Evolutionary conservation across 2,797 vertebrate genomes (phyloP), one percentile per base, ranked within the genome.

Genomic region (Notolabrus celidotus): DNA sequence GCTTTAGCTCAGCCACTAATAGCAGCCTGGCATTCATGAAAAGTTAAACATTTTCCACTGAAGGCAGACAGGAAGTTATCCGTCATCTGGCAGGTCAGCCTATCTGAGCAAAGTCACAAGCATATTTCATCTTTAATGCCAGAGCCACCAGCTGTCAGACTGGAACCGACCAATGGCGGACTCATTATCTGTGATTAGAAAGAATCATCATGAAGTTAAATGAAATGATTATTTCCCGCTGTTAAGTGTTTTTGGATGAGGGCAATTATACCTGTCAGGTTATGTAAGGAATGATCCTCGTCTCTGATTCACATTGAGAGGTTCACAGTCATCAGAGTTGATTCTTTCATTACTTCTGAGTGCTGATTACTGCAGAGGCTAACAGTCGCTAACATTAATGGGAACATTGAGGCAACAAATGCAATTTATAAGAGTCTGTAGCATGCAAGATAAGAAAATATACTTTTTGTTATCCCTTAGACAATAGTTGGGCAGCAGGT

Each of bases 171-270:
- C 67, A 81, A 88, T 74, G 77, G 53, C n/a, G 10, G 19, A 34
- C 65, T 77, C 82, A 79, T 88, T 84, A 84, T 79, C 65, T 67
- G 66, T 80, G 79, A 88, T 89, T 87, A 88, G 80, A 88, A 87
- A 71, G 61, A 42, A 70, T 79, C 63, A 84, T 84, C 45, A 59
- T 60, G 67, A 71, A 62, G 79, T 76, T 71, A 74, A 79, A 83
- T 78, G 43, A 62, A 78, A 82, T 82, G 55, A 86, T 83, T 75
- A 71, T 86, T 87, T 86, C 70, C 70, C 62, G 79, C 77, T 73
- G 77, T 74, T 88, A 72, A 82, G 79, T 71, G 69, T 82, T 78
- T 88, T 80, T 69, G 58, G 59, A 88, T 82, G 74, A 80, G 71
- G 45, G 68, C 72, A 84, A 86, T 88, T 85, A 85, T 77, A 82